Conservation (phyloP, 2,888 invertebrate species). For the Cepaea hortensis region DNA sequence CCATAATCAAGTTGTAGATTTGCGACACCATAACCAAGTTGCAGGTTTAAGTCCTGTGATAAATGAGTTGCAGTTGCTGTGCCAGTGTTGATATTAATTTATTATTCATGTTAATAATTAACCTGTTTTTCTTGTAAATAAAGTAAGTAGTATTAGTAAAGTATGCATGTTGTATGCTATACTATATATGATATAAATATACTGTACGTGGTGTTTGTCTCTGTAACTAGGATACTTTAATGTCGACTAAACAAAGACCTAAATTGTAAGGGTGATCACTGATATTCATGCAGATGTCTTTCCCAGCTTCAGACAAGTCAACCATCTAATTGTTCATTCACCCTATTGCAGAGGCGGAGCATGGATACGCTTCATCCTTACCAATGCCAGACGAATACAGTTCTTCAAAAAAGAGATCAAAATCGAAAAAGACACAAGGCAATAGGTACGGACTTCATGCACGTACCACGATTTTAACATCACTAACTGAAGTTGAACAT, state of each 20-base stretch:
- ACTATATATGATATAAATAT: neutral
- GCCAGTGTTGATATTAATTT: neutral
- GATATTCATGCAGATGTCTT: neutral
- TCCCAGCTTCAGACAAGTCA: neutral
- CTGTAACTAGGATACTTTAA: neutral
- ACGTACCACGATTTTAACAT: no score
- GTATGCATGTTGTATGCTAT: neutral
- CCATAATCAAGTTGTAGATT: neutral
- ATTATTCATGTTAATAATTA: neutral
- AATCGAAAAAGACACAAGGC: slow-evolving; percentile 88
- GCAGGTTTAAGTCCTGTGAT: neutral
- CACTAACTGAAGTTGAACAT: no score
- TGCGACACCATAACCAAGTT: neutral
- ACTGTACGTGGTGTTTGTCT: neutral
- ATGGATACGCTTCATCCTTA: slow-evolving; percentile 91
- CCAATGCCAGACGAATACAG: slow-evolving; percentile 84
- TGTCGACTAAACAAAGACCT: neutral
- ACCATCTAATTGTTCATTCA: slow-evolving; percentile 73
- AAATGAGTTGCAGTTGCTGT: neutral
- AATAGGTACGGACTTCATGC: slow-evolving; percentile 82
- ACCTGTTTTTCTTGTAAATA: no score
- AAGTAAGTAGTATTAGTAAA: neutral
- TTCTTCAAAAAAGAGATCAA: slow-evolving; percentile 82
- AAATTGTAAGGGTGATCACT: neutral
- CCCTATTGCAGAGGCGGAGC: slow-evolving; percentile 86